These are phyloP conservation scores for Leptinotarsa peninsularis DNA, from an alignment of 2,888 invertebrate genomes.

Conservation along the genomic window DNA sequence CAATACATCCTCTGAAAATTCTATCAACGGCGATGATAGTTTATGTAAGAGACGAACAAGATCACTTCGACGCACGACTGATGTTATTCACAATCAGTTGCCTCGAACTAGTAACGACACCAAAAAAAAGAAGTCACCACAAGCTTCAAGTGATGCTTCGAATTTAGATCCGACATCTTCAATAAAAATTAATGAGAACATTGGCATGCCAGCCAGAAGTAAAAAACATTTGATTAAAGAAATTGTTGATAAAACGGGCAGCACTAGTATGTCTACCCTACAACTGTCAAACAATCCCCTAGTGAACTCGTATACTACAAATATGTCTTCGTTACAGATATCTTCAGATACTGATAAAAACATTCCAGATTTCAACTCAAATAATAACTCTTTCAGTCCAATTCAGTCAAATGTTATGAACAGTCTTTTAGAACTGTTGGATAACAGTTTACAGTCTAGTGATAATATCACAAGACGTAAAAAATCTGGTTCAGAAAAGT, in stretches of 20 bases:
- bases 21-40: neutral
- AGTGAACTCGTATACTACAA: neutral
- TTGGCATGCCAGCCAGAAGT: neutral
- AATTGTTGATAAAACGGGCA: neutral
- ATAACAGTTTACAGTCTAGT: conserved; percentile 14
- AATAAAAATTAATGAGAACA: neutral
- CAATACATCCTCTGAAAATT: neutral
- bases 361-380: conserved; percentile 22
- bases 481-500: neutral
- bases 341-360: conserved; percentile 22
- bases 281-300: conserved; percentile 30
- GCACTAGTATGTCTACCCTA: conserved; percentile 4
- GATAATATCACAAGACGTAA: conserved; percentile 28
- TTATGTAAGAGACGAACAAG: neutral
- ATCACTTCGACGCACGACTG: neutral
- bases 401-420: conserved; percentile 28
- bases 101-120: neutral
- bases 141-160: neutral
- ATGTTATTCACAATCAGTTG: neutral
- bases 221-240: neutral
- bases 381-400: conserved; percentile 34
- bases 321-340: conserved; percentile 34
- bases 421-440: conserved; percentile 25
- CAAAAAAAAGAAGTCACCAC: neutral
- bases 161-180: neutral